phyloP scores from a whole-genome alignment of 2,797 vertebrate genomes.

The Sparus aurata region DNA sequence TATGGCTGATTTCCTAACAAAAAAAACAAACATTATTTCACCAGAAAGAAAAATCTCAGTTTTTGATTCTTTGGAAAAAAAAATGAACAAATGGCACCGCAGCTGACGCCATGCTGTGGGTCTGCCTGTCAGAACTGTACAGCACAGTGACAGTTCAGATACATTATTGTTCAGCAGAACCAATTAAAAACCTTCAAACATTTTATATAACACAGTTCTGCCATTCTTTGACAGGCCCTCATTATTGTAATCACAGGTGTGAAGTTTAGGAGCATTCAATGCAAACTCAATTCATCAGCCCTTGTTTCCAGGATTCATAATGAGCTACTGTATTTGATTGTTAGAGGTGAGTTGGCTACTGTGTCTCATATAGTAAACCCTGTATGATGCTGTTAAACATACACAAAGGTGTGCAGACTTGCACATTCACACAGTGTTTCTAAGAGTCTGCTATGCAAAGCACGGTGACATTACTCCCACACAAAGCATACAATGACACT shows the following conservation, averaged over 20 bases:
- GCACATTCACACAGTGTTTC: background rate
- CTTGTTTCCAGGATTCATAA: background rate
- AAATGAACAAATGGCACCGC: conserved; percentile 48
- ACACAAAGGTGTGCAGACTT: background rate
- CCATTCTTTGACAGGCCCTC: conserved; percentile 10
- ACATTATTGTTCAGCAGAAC: conserved; percentile 16
- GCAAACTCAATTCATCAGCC: background rate
- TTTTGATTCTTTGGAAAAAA: conserved; percentile 27
- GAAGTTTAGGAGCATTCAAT: conserved; percentile 2
- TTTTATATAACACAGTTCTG: background rate
- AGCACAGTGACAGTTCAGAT: conserved; percentile 20
- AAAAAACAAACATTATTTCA: background rate
- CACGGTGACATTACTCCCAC: conserved; percentile 1
- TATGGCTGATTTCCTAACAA: background rate
- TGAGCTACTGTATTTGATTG: background rate
- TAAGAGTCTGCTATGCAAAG: conserved; percentile 13
- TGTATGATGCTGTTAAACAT: background rate
- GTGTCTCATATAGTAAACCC: background rate
- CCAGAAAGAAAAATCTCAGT: background rate
- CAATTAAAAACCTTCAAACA: conserved; percentile 13
- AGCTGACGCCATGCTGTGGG: conserved; percentile 42
- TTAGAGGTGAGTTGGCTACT: background rate
- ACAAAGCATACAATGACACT: conserved; percentile 20
- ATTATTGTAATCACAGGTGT: conserved; percentile 5
- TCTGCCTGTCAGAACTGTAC: conserved; percentile 27